phyloP scores from a whole-genome alignment of 2,888 invertebrate species.

The Drosophila bunnanda region DNA sequence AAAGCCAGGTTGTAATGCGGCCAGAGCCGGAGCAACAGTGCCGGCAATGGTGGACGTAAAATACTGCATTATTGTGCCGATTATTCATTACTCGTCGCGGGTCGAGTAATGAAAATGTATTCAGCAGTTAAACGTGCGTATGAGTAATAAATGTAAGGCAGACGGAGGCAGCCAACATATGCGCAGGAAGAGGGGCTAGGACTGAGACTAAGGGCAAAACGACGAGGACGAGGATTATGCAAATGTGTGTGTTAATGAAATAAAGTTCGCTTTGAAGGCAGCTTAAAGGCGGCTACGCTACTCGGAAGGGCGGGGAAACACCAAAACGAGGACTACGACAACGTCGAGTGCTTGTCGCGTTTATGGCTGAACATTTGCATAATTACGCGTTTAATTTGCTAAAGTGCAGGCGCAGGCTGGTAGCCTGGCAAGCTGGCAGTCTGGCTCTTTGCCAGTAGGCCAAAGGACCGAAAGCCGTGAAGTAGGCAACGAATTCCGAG shows the following conservation, averaged over 20 bases:
- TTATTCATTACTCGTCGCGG: constrained; percentile 72
- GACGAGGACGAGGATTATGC: constrained; percentile 61
- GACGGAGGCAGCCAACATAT: constrained; percentile 22
- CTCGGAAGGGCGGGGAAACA: background rate
- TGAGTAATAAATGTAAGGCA: constrained; percentile 74
- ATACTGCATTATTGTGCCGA: constrained; percentile 59
- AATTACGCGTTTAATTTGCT: constrained; percentile 78
- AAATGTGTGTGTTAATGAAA: constrained; percentile 78
- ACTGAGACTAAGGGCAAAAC: background rate
- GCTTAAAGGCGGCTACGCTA: constrained; percentile 56
- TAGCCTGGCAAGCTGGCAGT: constrained; percentile 14
- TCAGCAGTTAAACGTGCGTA: constrained; percentile 75
- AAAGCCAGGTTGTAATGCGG: constrained; percentile 20
- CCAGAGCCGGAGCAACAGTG: constrained; percentile 11
- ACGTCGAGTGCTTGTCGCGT: constrained; percentile 71
- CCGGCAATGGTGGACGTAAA: constrained; percentile 31
- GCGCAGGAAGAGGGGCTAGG: constrained; percentile 1
- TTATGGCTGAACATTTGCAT: constrained; percentile 77
- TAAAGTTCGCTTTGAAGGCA: constrained; percentile 72
- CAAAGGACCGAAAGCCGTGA: constrained; percentile 28
- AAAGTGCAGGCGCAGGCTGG: constrained; percentile 71
- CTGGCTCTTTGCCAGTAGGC: constrained; percentile 41
- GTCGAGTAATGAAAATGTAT: constrained; percentile 71
- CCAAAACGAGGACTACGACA: constrained; percentile 31
- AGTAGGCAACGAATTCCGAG: constrained; percentile 37